These are phyloP conservation scores for Scomber scombrus DNA, from an alignment of 2,113 vertebrate genomes.

Conservation along the genomic window DNA sequence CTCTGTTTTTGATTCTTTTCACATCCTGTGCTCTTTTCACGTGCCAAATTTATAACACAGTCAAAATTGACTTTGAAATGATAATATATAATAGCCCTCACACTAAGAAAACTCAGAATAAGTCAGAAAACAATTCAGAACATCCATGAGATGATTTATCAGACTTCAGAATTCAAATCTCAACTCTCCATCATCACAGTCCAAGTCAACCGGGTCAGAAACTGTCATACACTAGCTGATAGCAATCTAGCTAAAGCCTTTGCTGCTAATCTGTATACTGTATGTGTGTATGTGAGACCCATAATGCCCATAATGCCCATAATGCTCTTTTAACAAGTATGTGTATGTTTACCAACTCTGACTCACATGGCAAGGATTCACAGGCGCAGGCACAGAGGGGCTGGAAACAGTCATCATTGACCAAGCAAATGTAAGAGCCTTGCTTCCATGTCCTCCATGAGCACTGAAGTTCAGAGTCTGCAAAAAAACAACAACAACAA, in stretches of 20 bases:
- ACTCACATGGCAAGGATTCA: constrained; percentile 75
- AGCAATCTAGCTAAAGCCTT: constrained; percentile 29
- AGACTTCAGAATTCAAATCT: constrained; percentile 1
- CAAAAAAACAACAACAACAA: background rate
- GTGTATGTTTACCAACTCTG: constrained; percentile 5
- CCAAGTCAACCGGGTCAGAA: constrained; percentile 20
- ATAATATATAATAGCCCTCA: too few species aligned
- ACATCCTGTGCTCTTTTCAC: too few species aligned
- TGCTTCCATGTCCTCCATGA: constrained; percentile 30
- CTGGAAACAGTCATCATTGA: constrained; percentile 46
- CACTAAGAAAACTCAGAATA: background rate
- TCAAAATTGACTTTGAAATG: too few species aligned
- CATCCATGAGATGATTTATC: background rate
- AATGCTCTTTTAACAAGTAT: constrained; percentile 19
- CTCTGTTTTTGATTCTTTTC: too few species aligned
- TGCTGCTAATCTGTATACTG: constrained; percentile 62
- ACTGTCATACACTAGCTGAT: constrained; percentile 21
- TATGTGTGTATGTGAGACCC: constrained; percentile 24
- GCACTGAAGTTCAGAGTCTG: constrained; percentile 12
- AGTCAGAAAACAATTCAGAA: too few species aligned
- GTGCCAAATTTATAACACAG: too few species aligned
- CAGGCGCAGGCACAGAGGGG: constrained; percentile 28
- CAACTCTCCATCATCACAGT: background rate
- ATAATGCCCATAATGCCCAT: constrained; percentile 32
- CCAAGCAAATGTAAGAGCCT: background rate